Evolutionary conservation across 2,888 invertebrate species (phyloP).

Genomic region (Beris morrisii): DNA sequence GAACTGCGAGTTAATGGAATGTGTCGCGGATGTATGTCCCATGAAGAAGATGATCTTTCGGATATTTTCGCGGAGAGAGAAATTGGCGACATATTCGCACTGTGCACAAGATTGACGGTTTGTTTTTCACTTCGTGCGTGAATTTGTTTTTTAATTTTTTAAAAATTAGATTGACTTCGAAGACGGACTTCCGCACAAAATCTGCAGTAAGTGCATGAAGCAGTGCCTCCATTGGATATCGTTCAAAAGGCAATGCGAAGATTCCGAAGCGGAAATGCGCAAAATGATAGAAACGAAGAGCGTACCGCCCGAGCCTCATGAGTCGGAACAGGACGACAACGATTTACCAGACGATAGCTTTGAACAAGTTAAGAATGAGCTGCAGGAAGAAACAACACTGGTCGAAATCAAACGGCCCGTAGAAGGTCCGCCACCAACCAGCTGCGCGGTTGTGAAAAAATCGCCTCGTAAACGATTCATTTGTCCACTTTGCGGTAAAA

Average conservation of each 20-base stretch:
- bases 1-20: neutral
- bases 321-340: neutral
- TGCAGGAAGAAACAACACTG: neutral
- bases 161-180: slow-evolving; percentile 54
- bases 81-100: slow-evolving; percentile 17
- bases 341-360: neutral
- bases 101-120: slow-evolving; percentile 30
- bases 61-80: neutral
- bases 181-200: slow-evolving; percentile 55
- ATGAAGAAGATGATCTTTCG: neutral
- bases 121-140: neutral
- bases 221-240: slow-evolving; percentile 56
- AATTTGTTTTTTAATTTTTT: neutral
- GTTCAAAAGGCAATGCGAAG: slow-evolving; percentile 57
- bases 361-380: neutral
- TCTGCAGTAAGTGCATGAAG: slow-evolving; percentile 56
- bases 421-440: no score
- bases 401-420: no score
- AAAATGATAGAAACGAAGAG: slow-evolving; percentile 42
- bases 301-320: neutral
- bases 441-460: no score
- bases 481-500: slow-evolving; percentile 33
- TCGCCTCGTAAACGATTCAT: no score
- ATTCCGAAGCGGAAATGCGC: slow-evolving; percentile 54
- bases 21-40: slow-evolving; percentile 22